Conservation (phyloP, 2,113 vertebrate species). For the Menidia beryllina region DNA sequence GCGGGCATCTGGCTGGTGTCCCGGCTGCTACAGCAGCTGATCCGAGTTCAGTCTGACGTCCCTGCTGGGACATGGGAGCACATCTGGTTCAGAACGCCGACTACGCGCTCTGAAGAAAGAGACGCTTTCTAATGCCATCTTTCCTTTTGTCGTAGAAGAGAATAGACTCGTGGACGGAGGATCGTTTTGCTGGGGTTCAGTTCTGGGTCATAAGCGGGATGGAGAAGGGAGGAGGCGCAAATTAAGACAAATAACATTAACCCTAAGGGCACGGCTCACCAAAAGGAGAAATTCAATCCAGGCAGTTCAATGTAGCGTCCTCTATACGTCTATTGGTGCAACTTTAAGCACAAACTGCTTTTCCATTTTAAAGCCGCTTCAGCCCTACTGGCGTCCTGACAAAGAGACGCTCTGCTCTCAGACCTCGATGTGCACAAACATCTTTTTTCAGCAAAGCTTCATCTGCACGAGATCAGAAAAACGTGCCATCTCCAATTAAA, state of each 20-base stretch:
- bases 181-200: too few species aligned
- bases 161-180: too few species aligned
- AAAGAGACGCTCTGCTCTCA: not conserved
- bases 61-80: too few species aligned
- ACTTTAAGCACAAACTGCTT: not conserved
- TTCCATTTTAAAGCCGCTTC: not conserved
- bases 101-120: too few species aligned
- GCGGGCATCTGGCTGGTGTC: not conserved
- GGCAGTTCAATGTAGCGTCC: not conserved
- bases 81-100: too few species aligned
- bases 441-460: not conserved
- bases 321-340: not conserved
- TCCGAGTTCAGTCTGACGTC: too few species aligned
- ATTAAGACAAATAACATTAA: not conserved
- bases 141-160: too few species aligned
- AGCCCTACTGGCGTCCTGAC: not conserved
- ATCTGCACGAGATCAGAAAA: too few species aligned
- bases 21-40: too few species aligned
- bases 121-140: too few species aligned
- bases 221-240: not conserved
- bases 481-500: not conserved
- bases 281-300: not conserved
- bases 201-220: not conserved
- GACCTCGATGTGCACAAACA: not conserved
- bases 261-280: not conserved